Percentiles rank a stretch among this genome's conserved stretches.
phyloP scores from a whole-genome alignment of 2,888 invertebrate genomes.

The Buathra laborator region DNA sequence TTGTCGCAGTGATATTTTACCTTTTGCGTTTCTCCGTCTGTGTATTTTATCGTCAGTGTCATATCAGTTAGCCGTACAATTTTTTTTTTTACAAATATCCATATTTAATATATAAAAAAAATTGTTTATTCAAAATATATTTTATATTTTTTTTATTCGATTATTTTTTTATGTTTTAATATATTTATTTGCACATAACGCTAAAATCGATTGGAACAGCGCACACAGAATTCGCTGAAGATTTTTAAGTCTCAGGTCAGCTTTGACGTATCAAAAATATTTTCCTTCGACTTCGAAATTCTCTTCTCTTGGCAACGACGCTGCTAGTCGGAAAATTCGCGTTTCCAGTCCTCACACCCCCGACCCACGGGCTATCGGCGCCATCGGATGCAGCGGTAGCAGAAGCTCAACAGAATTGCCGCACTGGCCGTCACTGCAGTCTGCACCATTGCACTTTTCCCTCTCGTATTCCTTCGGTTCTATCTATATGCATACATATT shows the following conservation, averaged over 20 bases:
- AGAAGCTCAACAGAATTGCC: slow-evolving; percentile 14
- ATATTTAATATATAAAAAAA: background rate
- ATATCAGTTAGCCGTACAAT: too few species aligned
- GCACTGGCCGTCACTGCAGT: slow-evolving; percentile 26
- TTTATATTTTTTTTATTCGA: background rate
- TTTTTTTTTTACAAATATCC: background rate
- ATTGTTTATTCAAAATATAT: background rate
- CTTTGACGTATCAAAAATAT: background rate
- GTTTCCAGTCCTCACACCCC: slow-evolving; percentile 20
- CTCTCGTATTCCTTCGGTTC: slow-evolving; percentile 11
- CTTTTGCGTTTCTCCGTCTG: background rate
- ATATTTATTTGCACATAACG: too few species aligned
- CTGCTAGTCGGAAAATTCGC: background rate
- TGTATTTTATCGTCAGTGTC: background rate
- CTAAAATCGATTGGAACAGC: too few species aligned
- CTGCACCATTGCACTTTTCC: slow-evolving; percentile 31
- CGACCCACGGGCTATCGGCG: slow-evolving; percentile 15
- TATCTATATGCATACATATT: slow-evolving; percentile 13
- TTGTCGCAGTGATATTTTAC: background rate
- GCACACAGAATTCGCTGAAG: too few species aligned
- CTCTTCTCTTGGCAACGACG: background rate
- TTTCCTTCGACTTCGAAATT: slow-evolving; percentile 10
- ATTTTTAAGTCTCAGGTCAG: background rate
- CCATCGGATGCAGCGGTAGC: slow-evolving; percentile 15
- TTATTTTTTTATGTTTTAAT: background rate